These are phyloP conservation scores for Eumacrocentrus americanus DNA, from an alignment of 2,888 invertebrate genomes.

Conservation along the genomic window DNA sequence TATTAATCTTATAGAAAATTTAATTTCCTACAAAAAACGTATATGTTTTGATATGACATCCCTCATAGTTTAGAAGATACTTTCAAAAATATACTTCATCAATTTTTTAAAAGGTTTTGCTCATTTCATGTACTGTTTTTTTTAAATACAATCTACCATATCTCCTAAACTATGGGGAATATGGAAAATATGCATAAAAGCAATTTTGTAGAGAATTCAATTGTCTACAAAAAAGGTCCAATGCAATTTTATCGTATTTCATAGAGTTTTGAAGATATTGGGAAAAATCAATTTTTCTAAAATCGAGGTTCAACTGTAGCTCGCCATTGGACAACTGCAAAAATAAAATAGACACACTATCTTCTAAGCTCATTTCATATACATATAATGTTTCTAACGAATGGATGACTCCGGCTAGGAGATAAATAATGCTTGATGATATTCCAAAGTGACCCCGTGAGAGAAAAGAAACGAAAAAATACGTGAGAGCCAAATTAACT, in stretches of 20 bases:
- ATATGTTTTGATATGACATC: no score
- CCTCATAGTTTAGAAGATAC: no score
- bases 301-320: no score
- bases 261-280: neutral
- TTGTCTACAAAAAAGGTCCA: neutral
- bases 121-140: neutral
- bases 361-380: no score
- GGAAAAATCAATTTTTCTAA: no score
- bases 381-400: no score
- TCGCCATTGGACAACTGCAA: no score
- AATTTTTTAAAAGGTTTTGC: neutral
- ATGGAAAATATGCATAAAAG: neutral
- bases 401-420: no score
- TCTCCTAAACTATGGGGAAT: neutral
- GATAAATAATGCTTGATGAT: neutral
- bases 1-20: no score
- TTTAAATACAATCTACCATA: neutral
- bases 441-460: neutral
- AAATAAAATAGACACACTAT: no score
- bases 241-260: neutral
- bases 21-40: no score
- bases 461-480: conserved; percentile 21
- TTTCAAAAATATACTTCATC: neutral
- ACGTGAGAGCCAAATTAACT: conserved; percentile 50
- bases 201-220: neutral